Evolutionary conservation across 2,797 vertebrate genomes (phyloP).

Genomic region (Molossus molossus): DNA sequence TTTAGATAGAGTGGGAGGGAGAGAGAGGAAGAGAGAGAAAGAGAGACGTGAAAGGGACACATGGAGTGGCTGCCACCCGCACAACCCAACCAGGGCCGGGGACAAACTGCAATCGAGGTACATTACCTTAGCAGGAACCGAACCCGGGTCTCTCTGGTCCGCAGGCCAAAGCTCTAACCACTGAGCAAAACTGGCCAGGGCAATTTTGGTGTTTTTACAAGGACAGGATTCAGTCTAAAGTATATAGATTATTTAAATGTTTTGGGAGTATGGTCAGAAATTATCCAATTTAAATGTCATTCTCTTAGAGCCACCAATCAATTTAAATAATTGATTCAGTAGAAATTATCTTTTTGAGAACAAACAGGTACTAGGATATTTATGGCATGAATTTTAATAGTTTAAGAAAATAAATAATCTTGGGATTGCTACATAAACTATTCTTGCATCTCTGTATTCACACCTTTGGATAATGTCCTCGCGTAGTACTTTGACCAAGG

Average conservation of each 20-base stretch:
- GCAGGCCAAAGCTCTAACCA: too few relatives aligned
- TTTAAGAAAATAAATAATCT: neutral
- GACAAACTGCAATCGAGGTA: too few relatives aligned
- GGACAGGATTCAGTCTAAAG: neutral
- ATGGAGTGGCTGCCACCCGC: too few relatives aligned
- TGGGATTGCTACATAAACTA: neutral
- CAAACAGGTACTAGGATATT: neutral
- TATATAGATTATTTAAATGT: neutral
- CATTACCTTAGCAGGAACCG: too few relatives aligned
- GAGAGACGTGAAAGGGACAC: too few relatives aligned
- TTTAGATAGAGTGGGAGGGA: too few relatives aligned
- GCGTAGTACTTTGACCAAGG: neutral
- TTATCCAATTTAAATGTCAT: neutral
- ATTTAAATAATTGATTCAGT: neutral
- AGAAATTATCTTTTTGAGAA: slow-evolving; percentile 6
- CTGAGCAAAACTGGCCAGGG: too few relatives aligned
- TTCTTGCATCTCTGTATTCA: neutral
- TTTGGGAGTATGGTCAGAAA: neutral
- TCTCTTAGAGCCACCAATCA: neutral
- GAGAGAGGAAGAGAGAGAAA: too few relatives aligned
- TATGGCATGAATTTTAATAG: neutral
- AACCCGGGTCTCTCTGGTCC: too few relatives aligned
- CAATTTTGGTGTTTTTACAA: neutral
- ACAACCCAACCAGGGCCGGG: too few relatives aligned
- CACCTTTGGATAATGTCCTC: neutral